Base-by-base conservation (phyloP, 2,888 invertebrate species). In the Sinotaia quadrata region DNA sequence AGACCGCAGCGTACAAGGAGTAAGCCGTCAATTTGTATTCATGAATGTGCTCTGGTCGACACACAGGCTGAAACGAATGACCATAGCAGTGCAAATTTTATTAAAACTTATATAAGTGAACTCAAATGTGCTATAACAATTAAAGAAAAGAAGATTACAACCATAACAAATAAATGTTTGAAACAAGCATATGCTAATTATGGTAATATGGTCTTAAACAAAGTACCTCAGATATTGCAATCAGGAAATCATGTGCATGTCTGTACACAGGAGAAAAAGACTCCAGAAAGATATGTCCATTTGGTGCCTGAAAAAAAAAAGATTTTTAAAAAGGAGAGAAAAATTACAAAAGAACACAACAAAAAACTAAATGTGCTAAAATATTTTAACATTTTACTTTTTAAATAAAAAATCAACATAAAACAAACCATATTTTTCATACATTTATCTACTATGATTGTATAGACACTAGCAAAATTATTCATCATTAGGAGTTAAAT, bases 241-340 rank as follows among this genome's bases (percentile, higher is more conserved):
- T 99, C 24, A 99, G 91, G 87, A 99, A 99, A 88, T 99, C 99
- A 88, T 99, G 98, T 8, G 99, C 99, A 89, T 98, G 98, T 89
- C 95, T 97, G 88, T 99, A 99, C 0, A 99, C 97, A 0, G 99
- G 98, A 27, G 98, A 98, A 89, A 98, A 99, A 2, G 98, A 95
- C 90, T 99, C 99, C 51, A 99, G 89, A 86, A 98, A 99, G 78
- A 99, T 97, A 84, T 98, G 98, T 0, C 99, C 99, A 90, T 99
- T 98, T 0, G 98, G 98, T 51, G 98, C 97, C 90, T 91, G 75
- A 29, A 78, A 71, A 49, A 47, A 34, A 63, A 34, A 44, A 27
- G n/a, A 36, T n/a, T 21, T 52, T 24, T 27, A 27, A 31, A 54
- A 24, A 24, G 54, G 36, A 31, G 31, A 57, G 2, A 47, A 29